Evolutionary conservation across 2,888 invertebrate species (phyloP), one percentile per base, ranked within the genome.

Genomic region (Calephelis perditalis): DNA sequence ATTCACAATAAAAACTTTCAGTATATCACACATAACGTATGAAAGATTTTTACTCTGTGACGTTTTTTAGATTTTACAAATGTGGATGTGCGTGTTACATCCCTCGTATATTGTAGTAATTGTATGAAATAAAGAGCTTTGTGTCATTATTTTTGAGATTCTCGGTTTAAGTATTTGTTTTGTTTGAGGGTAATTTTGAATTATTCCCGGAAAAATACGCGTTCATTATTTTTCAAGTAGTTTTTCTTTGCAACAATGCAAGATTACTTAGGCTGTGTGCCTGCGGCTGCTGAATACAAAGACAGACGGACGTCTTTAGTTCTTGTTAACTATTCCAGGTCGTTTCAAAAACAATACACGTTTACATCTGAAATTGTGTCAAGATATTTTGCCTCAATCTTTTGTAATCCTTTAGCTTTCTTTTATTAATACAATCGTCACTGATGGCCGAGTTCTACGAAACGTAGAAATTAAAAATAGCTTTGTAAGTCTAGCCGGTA

Each of bases 121-220:
- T 86, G 86, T 85, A 82, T 79, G 83, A 84, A 86, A 83, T 84
- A 84, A 84, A 85, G 81, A 80, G 84, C 79, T 82, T 80, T 79
- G 83, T 82, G 78, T 82, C 79, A 82, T 84, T 82, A 81, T 84
- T 86, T 81, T 81, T 79, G 77, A 73, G 73, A 69, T 65, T 62
- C 65, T 68, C 62, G 67, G 66, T 60, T 65, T 64, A 63, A 71
- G 72, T 65, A 68, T 67, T 63, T 61, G 68, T 68, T 72, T 72
- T 73, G 73, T 72, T 70, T 68, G 68, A 64, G 66, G 71, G 69
- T 71, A 70, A 71, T 71, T 71, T 70, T 68, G 66, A 67, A 71
- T 71, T 70, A 71, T 70, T 67, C 68, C 67, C 55, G 62, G 63
- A 62, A 64, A 68, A 71, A 64, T 62, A 67, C 67, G 63, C 65